These are phyloP conservation scores for Sebastes kiyomatsui DNA, from an alignment of 2,797 vertebrate species.

Conservation along the genomic window DNA sequence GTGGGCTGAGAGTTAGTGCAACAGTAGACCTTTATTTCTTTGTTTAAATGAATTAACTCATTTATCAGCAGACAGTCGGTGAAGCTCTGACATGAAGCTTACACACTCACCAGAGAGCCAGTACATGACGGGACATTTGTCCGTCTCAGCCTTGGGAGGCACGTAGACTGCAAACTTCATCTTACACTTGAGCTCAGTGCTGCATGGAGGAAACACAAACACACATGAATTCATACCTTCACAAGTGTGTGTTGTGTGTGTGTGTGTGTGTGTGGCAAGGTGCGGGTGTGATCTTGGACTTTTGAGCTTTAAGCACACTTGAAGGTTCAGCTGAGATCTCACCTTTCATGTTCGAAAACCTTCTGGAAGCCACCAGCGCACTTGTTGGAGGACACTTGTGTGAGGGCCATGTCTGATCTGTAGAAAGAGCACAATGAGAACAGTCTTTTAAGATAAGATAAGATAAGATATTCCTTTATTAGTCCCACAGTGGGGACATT, in stretches of 20 bases:
- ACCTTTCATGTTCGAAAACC: conserved; percentile 98
- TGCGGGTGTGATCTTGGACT: neutral
- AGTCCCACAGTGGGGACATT: too few species aligned
- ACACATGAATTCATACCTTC: neutral
- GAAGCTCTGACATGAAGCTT: neutral
- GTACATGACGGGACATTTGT: conserved; percentile 92
- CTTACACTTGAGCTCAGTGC: conserved; percentile 93
- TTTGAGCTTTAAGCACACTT: neutral
- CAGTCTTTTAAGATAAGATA: neutral
- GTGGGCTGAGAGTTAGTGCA: neutral
- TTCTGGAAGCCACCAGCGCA: conserved; percentile 95
- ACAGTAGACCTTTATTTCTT: neutral
- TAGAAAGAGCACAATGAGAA: neutral
- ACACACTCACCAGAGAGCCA: conserved; percentile 92
- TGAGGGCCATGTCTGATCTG: conserved; percentile 86
- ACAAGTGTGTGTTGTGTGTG: neutral
- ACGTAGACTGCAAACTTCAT: conserved; percentile 96
- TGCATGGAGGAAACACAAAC: conserved; percentile 54
- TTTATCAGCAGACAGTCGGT: neutral
- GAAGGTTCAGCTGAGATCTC: neutral
- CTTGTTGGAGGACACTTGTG: conserved; percentile 92
- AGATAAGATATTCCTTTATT: too few species aligned
- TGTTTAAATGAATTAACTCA: neutral
- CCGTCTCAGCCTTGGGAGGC: conserved; percentile 91
- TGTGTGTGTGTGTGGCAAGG: neutral